Conservation (phyloP, 2,888 invertebrate genomes). For the Volucella inflata region DNA sequence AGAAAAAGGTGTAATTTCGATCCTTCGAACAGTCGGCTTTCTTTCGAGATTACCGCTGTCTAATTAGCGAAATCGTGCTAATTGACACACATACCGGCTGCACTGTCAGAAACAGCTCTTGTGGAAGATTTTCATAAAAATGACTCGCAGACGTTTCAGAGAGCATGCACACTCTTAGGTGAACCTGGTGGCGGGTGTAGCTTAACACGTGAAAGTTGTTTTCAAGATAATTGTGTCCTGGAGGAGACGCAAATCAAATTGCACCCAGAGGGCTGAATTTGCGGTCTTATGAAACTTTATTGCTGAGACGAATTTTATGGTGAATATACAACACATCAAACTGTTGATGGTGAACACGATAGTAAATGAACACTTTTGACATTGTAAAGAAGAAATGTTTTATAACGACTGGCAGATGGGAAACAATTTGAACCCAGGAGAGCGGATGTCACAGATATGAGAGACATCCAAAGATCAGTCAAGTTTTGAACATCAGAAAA, state of each 20-base stretch:
- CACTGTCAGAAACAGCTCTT: constrained; percentile 13
- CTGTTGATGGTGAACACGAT: constrained; percentile 24
- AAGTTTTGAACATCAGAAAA: too few species aligned
- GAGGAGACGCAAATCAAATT: constrained; percentile 39
- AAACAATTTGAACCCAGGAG: too few species aligned
- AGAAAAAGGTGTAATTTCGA: constrained; percentile 1
- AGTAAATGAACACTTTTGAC: constrained; percentile 36
- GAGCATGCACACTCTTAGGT: constrained; percentile 17
- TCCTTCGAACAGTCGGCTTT: constrained; percentile 19
- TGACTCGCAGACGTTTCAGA: constrained; percentile 45
- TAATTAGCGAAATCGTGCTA: constrained; percentile 67
- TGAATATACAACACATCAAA: constrained; percentile 1
- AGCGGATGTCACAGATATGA: too few species aligned
- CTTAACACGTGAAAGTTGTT: constrained; percentile 40
- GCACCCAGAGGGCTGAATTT: constrained; percentile 42
- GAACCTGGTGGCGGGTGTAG: not conserved
- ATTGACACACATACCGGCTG: constrained; percentile 45
- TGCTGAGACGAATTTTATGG: constrained; percentile 42
- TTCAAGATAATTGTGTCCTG: constrained; percentile 28
- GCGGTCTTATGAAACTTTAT: constrained; percentile 54
- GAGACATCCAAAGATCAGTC: too few species aligned
- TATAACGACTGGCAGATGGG: too few species aligned
- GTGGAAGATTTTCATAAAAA: constrained; percentile 20
- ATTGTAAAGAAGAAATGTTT: too few species aligned
- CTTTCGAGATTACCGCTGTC: constrained; percentile 55